Evolutionary conservation across 2,888 invertebrate genomes (phyloP).

Genomic region (Xylota sylvarum): DNA sequence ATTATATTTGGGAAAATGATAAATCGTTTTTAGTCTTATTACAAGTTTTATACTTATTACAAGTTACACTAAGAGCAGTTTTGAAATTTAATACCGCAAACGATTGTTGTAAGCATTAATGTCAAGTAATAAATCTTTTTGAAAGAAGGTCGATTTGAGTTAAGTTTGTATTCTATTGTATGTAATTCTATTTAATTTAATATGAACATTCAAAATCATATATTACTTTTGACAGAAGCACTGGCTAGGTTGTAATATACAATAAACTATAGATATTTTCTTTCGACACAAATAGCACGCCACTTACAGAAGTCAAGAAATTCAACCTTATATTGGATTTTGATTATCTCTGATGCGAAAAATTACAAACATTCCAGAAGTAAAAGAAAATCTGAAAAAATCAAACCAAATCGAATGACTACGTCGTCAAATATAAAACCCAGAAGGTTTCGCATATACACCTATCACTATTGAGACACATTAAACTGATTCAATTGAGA

Average conservation of each 20-base stretch:
- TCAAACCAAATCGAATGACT: neutral
- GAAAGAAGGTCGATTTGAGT: neutral
- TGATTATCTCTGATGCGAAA: neutral
- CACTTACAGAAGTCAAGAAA: neutral
- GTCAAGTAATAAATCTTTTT: constrained; percentile 4
- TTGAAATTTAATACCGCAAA: constrained; percentile 15
- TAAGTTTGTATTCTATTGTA: neutral
- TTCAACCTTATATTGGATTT: neutral
- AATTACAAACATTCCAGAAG: neutral
- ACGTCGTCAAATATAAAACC: neutral
- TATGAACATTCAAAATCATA: too few relatives aligned
- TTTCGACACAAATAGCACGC: neutral
- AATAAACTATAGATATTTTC: neutral
- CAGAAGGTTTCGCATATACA: neutral
- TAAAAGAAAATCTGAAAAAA: neutral
- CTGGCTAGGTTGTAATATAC: neutral
- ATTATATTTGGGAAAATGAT: constrained; percentile 13
- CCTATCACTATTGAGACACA: neutral
- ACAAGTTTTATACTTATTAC: neutral
- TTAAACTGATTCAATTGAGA: neutral
- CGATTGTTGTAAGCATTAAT: neutral
- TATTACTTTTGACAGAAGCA: too few relatives aligned
- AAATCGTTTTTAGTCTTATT: neutral
- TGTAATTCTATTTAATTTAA: neutral
- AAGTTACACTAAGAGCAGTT: constrained; percentile 1